These are phyloP conservation scores for Syngnathus acus DNA, from an alignment of 2,797 vertebrate species.

Conservation along the genomic window DNA sequence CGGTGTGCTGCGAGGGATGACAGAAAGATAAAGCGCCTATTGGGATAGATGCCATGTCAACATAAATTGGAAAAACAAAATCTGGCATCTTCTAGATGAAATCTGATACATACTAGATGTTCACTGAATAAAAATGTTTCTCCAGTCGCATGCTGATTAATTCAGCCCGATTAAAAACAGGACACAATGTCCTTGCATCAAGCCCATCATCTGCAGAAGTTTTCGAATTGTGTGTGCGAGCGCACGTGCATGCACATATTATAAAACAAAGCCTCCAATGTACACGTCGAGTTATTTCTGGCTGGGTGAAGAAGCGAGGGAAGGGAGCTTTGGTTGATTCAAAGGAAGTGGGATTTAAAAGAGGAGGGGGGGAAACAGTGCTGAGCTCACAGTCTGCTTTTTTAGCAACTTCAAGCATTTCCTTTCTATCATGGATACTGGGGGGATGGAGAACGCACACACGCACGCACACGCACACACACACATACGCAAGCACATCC, in stretches of 20 bases:
- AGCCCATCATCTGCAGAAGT: constrained; percentile 15
- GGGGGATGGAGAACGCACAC: constrained; percentile 20
- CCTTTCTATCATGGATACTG: constrained; percentile 37
- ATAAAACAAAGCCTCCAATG: constrained; percentile 44
- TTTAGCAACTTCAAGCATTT: constrained; percentile 46
- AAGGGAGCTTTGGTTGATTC: constrained; percentile 43
- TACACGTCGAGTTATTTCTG: constrained; percentile 54
- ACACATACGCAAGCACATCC: constrained; percentile 11
- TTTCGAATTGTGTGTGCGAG: constrained; percentile 26
- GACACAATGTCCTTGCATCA: not conserved
- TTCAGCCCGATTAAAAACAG: not conserved
- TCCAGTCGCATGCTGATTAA: not conserved
- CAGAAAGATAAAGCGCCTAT: not conserved
- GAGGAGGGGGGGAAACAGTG: constrained; percentile 31
- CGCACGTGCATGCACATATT: constrained; percentile 6
- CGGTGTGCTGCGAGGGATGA: constrained; percentile 69
- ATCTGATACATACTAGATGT: too few relatives aligned
- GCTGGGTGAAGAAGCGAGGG: constrained; percentile 38
- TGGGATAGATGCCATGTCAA: too few relatives aligned
- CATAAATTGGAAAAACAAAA: too few relatives aligned
- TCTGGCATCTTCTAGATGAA: too few relatives aligned
- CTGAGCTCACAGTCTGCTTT: constrained; percentile 59
- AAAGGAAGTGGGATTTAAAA: constrained; percentile 48
- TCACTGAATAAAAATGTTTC: constrained; percentile 2
- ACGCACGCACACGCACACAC: constrained; percentile 5